Percentiles rank a stretch among this genome's conserved stretches.
Evolutionary conservation across 2,113 vertebrate genomes (phyloP).

Genomic region (Bubo scandiacus): DNA sequence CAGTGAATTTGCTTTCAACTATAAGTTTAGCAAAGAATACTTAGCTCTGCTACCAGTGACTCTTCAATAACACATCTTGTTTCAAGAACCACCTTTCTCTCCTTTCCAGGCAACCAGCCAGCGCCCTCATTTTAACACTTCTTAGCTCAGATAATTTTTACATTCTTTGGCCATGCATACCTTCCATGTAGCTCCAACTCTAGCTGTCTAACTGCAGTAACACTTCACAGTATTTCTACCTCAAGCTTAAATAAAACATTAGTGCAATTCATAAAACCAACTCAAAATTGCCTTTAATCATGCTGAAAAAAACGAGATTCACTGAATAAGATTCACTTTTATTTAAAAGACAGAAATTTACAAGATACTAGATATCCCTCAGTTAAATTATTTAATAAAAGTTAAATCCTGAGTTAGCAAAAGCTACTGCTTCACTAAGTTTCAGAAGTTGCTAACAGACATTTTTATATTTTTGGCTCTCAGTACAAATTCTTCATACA

Average conservation of each 20-base stretch:
- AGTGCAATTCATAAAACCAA: not conserved
- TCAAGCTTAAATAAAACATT: not conserved
- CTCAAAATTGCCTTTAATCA: not conserved
- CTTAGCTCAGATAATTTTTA: not conserved
- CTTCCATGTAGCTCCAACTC: not conserved
- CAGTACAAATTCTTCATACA: not conserved
- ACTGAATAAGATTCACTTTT: conserved; percentile 17
- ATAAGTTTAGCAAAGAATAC: not conserved
- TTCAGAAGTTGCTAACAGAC: not conserved
- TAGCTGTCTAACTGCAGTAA: not conserved
- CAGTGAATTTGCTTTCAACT: not conserved
- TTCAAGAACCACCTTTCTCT: not conserved
- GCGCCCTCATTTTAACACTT: not conserved
- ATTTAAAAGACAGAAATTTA: conserved; percentile 56
- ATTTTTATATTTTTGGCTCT: not conserved
- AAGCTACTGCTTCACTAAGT: conserved; percentile 10
- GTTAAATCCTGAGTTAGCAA: conserved; percentile 44
- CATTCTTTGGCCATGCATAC: not conserved
- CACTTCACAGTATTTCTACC: not conserved
- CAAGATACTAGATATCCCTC: not conserved
- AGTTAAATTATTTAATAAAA: conserved; percentile 7
- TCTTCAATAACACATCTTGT: not conserved
- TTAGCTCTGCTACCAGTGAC: not conserved
- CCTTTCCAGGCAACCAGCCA: not conserved
- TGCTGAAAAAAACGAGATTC: conserved; percentile 28